Evolutionary conservation across 1,140 invertebrate genomes (phyloP).

Genomic region (Scaptomyza hsui): DNA sequence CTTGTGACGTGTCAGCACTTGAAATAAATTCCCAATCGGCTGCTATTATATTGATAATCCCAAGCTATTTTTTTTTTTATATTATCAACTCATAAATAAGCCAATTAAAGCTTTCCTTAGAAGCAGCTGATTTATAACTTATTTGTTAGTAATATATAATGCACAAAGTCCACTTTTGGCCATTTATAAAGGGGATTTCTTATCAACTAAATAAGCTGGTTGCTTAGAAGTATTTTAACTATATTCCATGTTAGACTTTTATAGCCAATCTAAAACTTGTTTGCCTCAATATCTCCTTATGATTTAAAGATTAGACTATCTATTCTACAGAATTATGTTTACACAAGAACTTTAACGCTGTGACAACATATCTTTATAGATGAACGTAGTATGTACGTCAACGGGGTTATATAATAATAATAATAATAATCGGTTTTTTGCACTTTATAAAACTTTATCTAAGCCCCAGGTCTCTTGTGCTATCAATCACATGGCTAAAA

Average conservation of each 20-base stretch:
- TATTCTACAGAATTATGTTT: neutral
- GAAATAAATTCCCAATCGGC: neutral
- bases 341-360: neutral
- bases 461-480: constrained; percentile 7
- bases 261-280: neutral
- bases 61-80: neutral
- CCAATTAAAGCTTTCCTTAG: neutral
- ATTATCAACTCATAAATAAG: constrained; percentile 26
- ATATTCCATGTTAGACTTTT: neutral
- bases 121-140: constrained; percentile 8
- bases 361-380: constrained; percentile 12
- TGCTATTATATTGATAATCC: neutral
- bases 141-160: constrained; percentile 2
- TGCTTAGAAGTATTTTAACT: too few relatives aligned
- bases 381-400: neutral
- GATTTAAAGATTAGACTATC: neutral
- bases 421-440: too few relatives aligned
- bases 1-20: constrained; percentile 6
- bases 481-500: constrained; percentile 31
- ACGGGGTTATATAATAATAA: constrained; percentile 10
- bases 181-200: neutral
- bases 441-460: constrained; percentile 23
- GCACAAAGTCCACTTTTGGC: neutral
- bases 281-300: neutral
- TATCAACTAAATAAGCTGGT: too few relatives aligned